phyloP scores from a whole-genome alignment of 2,797 vertebrate species.

The Glossophaga mutica region DNA sequence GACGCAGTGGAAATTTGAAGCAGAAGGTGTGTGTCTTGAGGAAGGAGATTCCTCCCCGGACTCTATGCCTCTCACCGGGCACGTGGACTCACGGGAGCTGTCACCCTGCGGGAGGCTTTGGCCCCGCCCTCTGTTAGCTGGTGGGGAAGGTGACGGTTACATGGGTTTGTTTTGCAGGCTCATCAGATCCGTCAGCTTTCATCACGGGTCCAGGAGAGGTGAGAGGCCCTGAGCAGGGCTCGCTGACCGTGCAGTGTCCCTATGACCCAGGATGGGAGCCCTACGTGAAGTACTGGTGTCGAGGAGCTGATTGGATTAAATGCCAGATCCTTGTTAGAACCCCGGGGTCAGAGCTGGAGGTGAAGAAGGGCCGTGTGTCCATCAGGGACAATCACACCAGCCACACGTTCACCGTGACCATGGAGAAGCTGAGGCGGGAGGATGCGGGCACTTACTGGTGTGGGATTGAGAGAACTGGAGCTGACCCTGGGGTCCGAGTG shows the following conservation, averaged over 20 bases:
- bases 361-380: background rate
- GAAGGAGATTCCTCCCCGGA: background rate
- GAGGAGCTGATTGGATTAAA: rapidly evolving
- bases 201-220: background rate
- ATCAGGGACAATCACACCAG: conserved; percentile 21
- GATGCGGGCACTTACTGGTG: conserved; percentile 74
- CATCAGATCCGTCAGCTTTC: background rate
- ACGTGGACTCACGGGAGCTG: background rate
- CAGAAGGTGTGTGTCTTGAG: background rate
- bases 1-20: background rate
- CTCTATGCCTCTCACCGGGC: background rate
- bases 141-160: background rate
- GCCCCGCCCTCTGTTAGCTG: rapidly evolving
- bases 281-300: conserved; percentile 61
- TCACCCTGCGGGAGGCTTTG: too few species aligned
- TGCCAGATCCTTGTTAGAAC: background rate
- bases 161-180: conserved; percentile 48
- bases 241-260: rapidly evolving
- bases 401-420: background rate
- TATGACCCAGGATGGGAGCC: background rate
- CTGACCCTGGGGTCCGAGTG: rapidly evolving
- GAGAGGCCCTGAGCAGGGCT: rapidly evolving
- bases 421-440: background rate
- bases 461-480: rapidly evolving
- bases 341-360: rapidly evolving